Base-by-base conservation (phyloP, 1,140 invertebrate species). In the Eufriesea mexicana region DNA sequence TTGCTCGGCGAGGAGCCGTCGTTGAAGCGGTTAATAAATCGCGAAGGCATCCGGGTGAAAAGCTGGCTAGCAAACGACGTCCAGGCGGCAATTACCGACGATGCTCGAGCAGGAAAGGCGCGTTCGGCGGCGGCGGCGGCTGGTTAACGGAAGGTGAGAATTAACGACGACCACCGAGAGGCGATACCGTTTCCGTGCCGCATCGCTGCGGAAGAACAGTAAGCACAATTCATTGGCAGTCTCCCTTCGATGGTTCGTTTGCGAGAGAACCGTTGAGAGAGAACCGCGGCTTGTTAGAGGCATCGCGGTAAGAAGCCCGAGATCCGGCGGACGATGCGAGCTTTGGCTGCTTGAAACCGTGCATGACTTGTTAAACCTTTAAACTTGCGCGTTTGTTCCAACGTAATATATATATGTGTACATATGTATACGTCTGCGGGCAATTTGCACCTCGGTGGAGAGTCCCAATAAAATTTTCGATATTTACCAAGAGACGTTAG, bases 111-210 rank as follows among this genome's bases (percentile, higher is more conserved):
- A 76, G 85, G 86, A 88, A 89, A 79, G 76, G 47, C 81, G 77
- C 77, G 75, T 85, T 83, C 68, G 75, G 62, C 77, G 66, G 73
- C 42, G 12, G 45, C 61, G 74, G 54, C 54, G 23, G 54, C 42
- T 79, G 72, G 75, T 71, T 64, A 77, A 81, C 84, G 81, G 71
- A 89, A 89, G 86, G 87, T 88, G 84, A 88, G 87, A 89, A 89
- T 88, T 89, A 88, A 88, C 86, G 84, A 88, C 86, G 86, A 80
- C 87, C 86, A 85, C 80, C 77, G 82, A 77, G 72, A 79, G 76
- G 77, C 87, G 86, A 87, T 87, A 84, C 86, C 86, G 85, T 87
- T 87, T 81, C 85, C 85, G 85, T 87, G 61, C 76, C 85, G 86
- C 85, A 79, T 87, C 85, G 86, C 85, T 87, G 86, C 85, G 82